Evolutionary conservation across 2,113 vertebrate species (phyloP).

Genomic region (Anarhynchus alexandrinus): DNA sequence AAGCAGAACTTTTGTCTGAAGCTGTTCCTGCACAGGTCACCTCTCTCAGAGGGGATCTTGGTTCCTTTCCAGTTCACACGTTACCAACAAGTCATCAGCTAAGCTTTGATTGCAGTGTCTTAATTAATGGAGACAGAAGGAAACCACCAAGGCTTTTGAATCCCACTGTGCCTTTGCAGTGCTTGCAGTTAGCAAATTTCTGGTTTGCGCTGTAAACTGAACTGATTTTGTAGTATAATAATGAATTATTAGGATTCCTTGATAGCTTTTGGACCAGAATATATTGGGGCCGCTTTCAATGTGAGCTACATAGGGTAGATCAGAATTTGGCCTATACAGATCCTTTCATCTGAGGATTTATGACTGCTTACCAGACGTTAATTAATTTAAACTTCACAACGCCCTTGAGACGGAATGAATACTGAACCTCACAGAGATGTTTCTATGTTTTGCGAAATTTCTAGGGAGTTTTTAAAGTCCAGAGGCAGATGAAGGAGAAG

Average conservation of each 20-base stretch:
- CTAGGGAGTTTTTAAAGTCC: not conserved
- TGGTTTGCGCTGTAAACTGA: not conserved
- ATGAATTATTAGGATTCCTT: not conserved
- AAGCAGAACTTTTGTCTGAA: not conserved
- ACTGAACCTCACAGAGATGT: not conserved
- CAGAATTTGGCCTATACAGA: not conserved
- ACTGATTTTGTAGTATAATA: not conserved
- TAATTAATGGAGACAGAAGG: not conserved
- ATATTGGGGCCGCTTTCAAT: not conserved
- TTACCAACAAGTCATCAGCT: not conserved
- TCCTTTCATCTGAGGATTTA: slow-evolving; percentile 22
- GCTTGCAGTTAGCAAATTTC: not conserved
- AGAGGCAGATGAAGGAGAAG: not conserved
- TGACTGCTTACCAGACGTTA: not conserved
- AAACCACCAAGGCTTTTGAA: not conserved
- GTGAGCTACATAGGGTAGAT: not conserved
- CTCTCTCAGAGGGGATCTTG: not conserved
- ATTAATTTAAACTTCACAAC: slow-evolving; percentile 31
- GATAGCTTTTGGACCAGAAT: not conserved
- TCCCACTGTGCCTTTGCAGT: not conserved
- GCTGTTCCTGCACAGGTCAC: not conserved
- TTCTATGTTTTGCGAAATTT: not conserved
- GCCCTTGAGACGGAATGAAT: not conserved
- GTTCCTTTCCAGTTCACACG: not conserved
- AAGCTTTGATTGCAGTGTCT: not conserved